phyloP scores from a whole-genome alignment of 2,113 vertebrate species.

The Polypterus bichir region DNA sequence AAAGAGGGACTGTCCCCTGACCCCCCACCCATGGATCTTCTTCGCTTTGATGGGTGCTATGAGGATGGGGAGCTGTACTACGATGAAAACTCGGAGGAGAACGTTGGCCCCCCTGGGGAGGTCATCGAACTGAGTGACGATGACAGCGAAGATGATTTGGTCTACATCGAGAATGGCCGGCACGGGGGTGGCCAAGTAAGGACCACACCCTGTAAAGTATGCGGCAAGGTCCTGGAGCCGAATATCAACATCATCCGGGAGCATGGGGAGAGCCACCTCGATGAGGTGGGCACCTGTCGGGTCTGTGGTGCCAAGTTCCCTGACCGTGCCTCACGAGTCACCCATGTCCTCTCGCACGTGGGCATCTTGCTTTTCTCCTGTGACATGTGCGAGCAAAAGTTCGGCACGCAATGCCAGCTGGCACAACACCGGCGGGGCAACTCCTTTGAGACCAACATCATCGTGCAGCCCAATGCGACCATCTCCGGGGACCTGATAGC shows the following conservation, averaged over 20 bases:
- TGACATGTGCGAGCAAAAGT: constrained; percentile 81
- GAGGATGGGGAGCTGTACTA: constrained; percentile 48
- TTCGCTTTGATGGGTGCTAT: constrained; percentile 48
- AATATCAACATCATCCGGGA: constrained; percentile 68
- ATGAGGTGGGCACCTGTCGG: constrained; percentile 53
- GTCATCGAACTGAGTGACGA: constrained; percentile 89
- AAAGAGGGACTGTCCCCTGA: neutral
- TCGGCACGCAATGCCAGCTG: constrained; percentile 78
- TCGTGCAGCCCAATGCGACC: constrained; percentile 51
- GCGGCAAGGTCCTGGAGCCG: constrained; percentile 60
- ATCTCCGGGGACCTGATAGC: constrained; percentile 36
- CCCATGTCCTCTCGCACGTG: constrained; percentile 74
- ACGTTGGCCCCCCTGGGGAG: constrained; percentile 63
- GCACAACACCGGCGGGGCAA: constrained; percentile 66
- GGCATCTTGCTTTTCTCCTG: constrained; percentile 87
- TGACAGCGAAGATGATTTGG: constrained; percentile 79
- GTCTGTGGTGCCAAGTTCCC: constrained; percentile 77
- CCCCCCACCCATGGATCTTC: constrained; percentile 50
- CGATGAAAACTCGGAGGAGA: constrained; percentile 47
- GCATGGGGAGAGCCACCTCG: constrained; percentile 71
- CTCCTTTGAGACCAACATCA: constrained; percentile 50
- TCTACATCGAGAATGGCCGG: constrained; percentile 63
- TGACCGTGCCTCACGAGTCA: constrained; percentile 56
- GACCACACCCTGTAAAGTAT: constrained; percentile 67
- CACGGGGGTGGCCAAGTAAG: constrained; percentile 24